A percentile compares a stretch with the other conserved stretches of the same genome.
phyloP scores from a whole-genome alignment of 2,888 invertebrate species.

The Drosophila bunnanda region DNA sequence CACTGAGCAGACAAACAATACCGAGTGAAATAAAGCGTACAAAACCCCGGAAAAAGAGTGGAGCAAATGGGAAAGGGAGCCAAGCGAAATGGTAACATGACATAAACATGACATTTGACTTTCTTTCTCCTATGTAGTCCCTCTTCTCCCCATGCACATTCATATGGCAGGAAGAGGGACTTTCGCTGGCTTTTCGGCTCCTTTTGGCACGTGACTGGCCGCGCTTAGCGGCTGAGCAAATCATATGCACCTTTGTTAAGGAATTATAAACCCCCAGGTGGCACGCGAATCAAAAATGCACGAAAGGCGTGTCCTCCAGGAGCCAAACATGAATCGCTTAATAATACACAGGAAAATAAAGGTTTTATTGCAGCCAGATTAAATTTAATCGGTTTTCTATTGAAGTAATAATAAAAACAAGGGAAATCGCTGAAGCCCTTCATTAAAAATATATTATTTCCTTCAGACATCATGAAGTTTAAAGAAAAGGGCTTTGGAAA shows the following conservation, averaged over 20 bases:
- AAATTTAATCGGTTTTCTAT: background rate
- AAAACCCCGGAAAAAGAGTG: conserved; percentile 24
- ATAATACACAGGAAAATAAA: background rate
- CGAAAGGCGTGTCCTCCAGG: conserved; percentile 43
- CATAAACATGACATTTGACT: conserved; percentile 81
- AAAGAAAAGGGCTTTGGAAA: no score
- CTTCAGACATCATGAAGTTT: no score
- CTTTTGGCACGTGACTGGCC: conserved; percentile 65
- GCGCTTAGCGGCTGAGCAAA: conserved; percentile 64
- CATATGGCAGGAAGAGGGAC: background rate
- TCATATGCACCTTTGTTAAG: conserved; percentile 79
- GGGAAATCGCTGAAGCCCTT: background rate
- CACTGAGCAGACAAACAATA: conserved; percentile 58
- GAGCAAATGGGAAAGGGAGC: conserved; percentile 4
- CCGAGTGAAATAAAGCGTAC: conserved; percentile 60
- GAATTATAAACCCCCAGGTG: conserved; percentile 70
- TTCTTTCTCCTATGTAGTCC: conserved; percentile 56
- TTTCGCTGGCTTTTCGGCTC: background rate
- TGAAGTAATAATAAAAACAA: background rate
- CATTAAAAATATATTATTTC: background rate
- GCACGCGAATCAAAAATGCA: conserved; percentile 76
- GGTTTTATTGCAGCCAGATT: background rate
- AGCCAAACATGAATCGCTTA: conserved; percentile 9
- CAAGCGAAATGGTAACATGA: conserved; percentile 69
- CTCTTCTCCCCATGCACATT: background rate